These are phyloP conservation scores for Helleia helle DNA, from an alignment of 2,888 invertebrate genomes.

Conservation along the genomic window DNA sequence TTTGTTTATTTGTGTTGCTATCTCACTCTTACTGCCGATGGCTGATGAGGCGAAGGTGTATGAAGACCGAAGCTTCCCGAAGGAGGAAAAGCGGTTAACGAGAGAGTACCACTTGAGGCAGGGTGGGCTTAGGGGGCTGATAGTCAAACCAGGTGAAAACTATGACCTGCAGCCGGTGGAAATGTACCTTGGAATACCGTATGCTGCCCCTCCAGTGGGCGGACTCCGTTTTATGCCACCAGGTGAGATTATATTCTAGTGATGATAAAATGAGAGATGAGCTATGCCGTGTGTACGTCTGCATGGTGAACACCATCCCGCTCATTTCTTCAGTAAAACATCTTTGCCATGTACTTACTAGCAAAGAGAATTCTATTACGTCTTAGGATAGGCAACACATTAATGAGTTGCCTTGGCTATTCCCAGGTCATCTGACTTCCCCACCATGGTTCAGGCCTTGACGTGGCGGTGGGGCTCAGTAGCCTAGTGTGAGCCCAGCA, in stretches of 20 bases:
- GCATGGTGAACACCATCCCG: too few relatives aligned
- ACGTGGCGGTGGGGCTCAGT: too few relatives aligned
- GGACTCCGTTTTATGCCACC: constrained; percentile 89
- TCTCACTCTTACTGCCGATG: constrained; percentile 61
- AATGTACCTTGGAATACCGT: constrained; percentile 86
- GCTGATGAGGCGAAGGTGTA: constrained; percentile 51
- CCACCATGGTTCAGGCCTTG: too few relatives aligned
- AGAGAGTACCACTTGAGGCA: constrained; percentile 78
- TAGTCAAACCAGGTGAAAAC: constrained; percentile 77
- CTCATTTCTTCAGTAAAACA: too few relatives aligned
- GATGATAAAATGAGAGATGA: too few relatives aligned
- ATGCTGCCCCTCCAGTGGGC: constrained; percentile 85
- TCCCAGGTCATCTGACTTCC: too few relatives aligned
- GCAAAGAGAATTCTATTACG: too few relatives aligned
- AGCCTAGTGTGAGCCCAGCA: too few relatives aligned
- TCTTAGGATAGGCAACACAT: too few relatives aligned
- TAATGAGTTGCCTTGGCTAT: too few relatives aligned
- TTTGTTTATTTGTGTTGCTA: constrained; percentile 65
- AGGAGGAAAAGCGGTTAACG: constrained; percentile 62
- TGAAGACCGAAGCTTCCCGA: constrained; percentile 42
- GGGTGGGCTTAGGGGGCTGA: constrained; percentile 79
- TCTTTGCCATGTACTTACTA: too few relatives aligned
- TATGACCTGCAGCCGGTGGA: constrained; percentile 78
- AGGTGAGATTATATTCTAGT: constrained; percentile 66
- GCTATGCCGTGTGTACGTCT: too few relatives aligned